Evolutionary conservation across 2,888 invertebrate genomes (phyloP).

Genomic region (Cerceris rybyensis): DNA sequence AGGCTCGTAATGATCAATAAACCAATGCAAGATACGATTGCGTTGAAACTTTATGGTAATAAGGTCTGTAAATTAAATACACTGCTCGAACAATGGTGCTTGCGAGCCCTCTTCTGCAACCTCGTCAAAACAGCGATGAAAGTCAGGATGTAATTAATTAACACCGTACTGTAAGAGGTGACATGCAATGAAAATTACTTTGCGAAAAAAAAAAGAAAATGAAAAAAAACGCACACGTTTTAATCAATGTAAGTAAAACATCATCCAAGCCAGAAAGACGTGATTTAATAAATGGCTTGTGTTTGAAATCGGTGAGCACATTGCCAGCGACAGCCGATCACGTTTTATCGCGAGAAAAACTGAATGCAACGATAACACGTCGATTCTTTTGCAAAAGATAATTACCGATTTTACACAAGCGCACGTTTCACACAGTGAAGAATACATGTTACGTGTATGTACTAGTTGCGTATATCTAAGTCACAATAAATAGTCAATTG

Average conservation of each 20-base stretch:
- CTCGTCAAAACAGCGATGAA: slow-evolving; percentile 80
- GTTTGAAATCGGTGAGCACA: slow-evolving; percentile 42
- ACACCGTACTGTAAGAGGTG: slow-evolving; percentile 42
- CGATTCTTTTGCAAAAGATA: slow-evolving; percentile 41
- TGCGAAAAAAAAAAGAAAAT: background rate
- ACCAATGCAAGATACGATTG: slow-evolving; percentile 7
- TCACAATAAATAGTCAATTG: slow-evolving; percentile 80
- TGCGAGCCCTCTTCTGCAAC: slow-evolving; percentile 60
- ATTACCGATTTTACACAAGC: slow-evolving; percentile 63
- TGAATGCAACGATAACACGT: no score
- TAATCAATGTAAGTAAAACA: slow-evolving; percentile 31
- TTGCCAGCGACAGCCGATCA: slow-evolving; percentile 3
- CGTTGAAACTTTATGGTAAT: slow-evolving; percentile 18
- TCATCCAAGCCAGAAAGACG: slow-evolving; percentile 5
- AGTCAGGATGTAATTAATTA: slow-evolving; percentile 73
- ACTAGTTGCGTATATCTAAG: slow-evolving; percentile 72
- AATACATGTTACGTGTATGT: slow-evolving; percentile 77
- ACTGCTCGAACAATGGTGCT: slow-evolving; percentile 16
- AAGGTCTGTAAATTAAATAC: slow-evolving; percentile 37
- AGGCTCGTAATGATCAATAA: slow-evolving; percentile 42
- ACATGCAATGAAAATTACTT: background rate
- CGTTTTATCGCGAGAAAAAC: no score
- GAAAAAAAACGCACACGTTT: slow-evolving; percentile 19
- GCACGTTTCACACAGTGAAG: slow-evolving; percentile 68
- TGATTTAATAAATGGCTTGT: slow-evolving; percentile 41